A percentile compares a stretch with the other conserved stretches of the same genome.
Conservation (phyloP, 1,140 invertebrate genomes). For the Lerema accius region DNA sequence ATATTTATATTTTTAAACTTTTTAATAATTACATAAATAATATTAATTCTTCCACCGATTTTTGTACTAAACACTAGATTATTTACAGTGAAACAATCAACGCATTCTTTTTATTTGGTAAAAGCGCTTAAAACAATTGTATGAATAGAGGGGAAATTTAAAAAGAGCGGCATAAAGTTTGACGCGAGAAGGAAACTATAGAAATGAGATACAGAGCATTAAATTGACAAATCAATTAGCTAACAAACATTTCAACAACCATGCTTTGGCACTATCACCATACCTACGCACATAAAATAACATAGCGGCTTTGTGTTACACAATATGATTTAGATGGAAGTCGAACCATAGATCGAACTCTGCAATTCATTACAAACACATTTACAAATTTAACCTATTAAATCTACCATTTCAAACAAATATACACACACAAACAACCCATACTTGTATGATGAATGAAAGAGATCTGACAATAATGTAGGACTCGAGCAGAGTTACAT, state of each 20-base stretch:
- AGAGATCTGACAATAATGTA: slow-evolving; percentile 56
- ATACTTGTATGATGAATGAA: slow-evolving; percentile 38
- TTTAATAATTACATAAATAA: slow-evolving; percentile 54
- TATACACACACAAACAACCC: slow-evolving; percentile 74
- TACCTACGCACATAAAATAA: slow-evolving; percentile 42
- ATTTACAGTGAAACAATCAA: slow-evolving; percentile 67
- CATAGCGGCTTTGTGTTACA: slow-evolving; percentile 34
- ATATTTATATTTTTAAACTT: slow-evolving; percentile 14
- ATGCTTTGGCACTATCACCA: slow-evolving; percentile 75
- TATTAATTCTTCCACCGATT: slow-evolving; percentile 70
- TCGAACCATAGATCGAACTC: slow-evolving; percentile 42
- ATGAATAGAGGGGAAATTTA: slow-evolving; percentile 33
- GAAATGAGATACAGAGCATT: slow-evolving; percentile 28
- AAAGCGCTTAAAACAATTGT: slow-evolving; percentile 65
- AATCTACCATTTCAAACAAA: slow-evolving; percentile 63
- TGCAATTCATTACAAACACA: slow-evolving; percentile 52
- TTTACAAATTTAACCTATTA: slow-evolving; percentile 78
- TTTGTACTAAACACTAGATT: slow-evolving; percentile 78
- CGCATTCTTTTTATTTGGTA: slow-evolving; percentile 67
- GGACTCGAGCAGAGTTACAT: slow-evolving; percentile 2
- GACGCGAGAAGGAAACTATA: slow-evolving; percentile 18
- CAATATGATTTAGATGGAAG: slow-evolving; percentile 52
- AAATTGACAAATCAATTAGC: slow-evolving; percentile 37
- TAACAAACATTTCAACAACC: slow-evolving; percentile 45
- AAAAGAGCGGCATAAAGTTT: slow-evolving; percentile 36